Evolutionary conservation across 1,140 invertebrate genomes (phyloP).

Genomic region (Marisa cornuarietis): DNA sequence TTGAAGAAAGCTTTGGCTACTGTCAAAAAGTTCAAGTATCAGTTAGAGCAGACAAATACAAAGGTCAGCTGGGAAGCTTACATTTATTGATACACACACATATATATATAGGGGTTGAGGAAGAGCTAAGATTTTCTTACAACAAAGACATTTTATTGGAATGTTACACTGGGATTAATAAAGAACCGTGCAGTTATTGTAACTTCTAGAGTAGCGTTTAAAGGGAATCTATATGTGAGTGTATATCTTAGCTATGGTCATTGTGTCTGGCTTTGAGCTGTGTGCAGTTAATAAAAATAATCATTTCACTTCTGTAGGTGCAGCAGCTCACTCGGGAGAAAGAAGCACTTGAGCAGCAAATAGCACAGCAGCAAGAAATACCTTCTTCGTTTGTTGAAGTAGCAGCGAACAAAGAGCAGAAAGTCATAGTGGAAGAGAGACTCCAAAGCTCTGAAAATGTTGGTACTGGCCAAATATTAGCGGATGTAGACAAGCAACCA

Average conservation of each 20-base stretch:
- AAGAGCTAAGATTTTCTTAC: too few relatives aligned
- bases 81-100: too few relatives aligned
- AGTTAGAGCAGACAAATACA: constrained; percentile 37
- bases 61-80: background rate
- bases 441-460: background rate
- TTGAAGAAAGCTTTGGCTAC: constrained; percentile 58
- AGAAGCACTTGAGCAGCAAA: constrained; percentile 21
- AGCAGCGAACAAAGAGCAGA: background rate
- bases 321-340: constrained; percentile 11
- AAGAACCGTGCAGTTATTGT: too few relatives aligned
- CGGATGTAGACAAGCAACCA: background rate
- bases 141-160: too few relatives aligned
- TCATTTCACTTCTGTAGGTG: too few relatives aligned
- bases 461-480: background rate
- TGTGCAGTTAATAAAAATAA: too few relatives aligned
- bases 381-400: background rate
- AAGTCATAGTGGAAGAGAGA: background rate
- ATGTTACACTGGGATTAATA: too few relatives aligned
- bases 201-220: too few relatives aligned
- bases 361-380: constrained; percentile 10
- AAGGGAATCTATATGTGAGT: too few relatives aligned
- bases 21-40: constrained; percentile 59
- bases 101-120: too few relatives aligned
- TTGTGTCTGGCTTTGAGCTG: too few relatives aligned
- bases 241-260: too few relatives aligned